These are phyloP conservation scores for Drosophila dives DNA, from an alignment of 2,888 invertebrate genomes.

Conservation along the genomic window DNA sequence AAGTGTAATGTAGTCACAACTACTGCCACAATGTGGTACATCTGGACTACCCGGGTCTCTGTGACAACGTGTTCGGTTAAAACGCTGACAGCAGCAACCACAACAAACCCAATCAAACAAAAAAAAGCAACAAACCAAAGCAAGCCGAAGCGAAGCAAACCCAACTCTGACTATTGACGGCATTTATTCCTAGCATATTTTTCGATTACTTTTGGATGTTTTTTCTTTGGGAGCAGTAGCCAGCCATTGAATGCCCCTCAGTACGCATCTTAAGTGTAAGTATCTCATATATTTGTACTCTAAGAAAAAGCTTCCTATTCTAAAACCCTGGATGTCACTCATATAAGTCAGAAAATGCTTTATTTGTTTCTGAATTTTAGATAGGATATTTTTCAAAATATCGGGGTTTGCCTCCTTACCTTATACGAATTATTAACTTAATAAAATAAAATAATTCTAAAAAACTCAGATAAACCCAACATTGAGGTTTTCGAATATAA, in stretches of 20 bases:
- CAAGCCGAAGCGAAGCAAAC: conserved; percentile 13
- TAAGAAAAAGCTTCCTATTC: background rate
- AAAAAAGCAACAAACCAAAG: conserved; percentile 7
- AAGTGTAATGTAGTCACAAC: conserved; percentile 10
- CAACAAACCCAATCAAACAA: conserved; percentile 40
- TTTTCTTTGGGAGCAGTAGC: conserved; percentile 38
- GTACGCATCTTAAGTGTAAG: conserved; percentile 73
- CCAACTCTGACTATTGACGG: conserved; percentile 29
- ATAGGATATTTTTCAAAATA: background rate
- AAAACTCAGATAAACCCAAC: background rate
- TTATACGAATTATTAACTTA: background rate
- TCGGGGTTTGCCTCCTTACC: background rate
- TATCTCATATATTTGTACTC: conserved; percentile 16
- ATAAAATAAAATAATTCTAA: background rate
- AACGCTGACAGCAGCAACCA: conserved; percentile 33
- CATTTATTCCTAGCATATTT: conserved; percentile 34
- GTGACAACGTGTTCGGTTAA: conserved; percentile 63
- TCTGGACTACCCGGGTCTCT: conserved; percentile 50
- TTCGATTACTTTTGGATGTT: conserved; percentile 42
- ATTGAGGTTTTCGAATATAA: background rate
- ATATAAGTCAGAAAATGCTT: background rate
- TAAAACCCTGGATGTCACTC: background rate
- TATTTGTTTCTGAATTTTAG: background rate
- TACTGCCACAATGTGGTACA: conserved; percentile 22
- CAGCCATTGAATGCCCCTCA: conserved; percentile 55